These are phyloP conservation scores for Cettia cetti DNA, from an alignment of 2,113 vertebrate species.

Conservation along the genomic window DNA sequence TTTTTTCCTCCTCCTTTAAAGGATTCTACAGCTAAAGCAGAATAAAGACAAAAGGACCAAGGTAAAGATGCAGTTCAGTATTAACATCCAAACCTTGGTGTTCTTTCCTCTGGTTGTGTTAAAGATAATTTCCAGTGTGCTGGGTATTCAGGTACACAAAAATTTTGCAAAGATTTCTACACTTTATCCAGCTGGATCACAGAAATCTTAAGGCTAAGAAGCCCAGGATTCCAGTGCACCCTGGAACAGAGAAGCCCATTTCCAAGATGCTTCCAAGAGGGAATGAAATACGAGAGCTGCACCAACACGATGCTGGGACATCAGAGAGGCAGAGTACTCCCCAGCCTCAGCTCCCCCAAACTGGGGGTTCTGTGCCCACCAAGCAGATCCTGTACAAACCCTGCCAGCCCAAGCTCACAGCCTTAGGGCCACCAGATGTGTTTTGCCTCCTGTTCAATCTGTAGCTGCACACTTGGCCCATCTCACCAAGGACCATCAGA, in stretches of 20 bases:
- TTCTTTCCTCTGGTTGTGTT: background rate
- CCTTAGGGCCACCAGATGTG: background rate
- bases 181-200: background rate
- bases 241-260: background rate
- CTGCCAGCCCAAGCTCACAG: background rate
- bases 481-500: background rate
- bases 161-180: background rate
- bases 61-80: background rate
- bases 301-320: background rate
- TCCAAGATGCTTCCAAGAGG: background rate
- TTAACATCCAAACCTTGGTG: background rate
- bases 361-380: background rate
- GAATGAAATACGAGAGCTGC: rapidly evolving
- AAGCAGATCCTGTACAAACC: background rate
- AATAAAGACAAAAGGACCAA: background rate
- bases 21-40: background rate
- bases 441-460: background rate
- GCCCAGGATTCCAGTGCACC: background rate
- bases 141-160: background rate
- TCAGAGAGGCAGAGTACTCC: background rate
- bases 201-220: background rate
- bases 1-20: background rate
- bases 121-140: background rate
- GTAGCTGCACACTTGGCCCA: background rate
- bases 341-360: rapidly evolving